Evolutionary conservation across 2,888 invertebrate species (phyloP).

Genomic region (Euzetes globulus): DNA sequence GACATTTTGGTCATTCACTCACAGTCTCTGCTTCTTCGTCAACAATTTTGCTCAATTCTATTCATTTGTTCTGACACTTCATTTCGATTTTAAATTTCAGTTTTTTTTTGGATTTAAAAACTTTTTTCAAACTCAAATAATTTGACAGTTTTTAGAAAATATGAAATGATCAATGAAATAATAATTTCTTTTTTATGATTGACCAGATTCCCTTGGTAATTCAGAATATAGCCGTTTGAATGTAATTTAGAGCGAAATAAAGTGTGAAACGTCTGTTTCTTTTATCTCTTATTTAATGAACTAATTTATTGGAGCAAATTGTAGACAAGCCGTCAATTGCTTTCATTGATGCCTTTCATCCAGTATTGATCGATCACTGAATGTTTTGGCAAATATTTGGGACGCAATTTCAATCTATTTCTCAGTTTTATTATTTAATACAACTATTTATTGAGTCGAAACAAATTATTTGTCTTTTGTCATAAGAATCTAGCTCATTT

Average conservation of each 20-base stretch:
- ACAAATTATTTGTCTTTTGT: not conserved
- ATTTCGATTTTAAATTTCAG: not conserved
- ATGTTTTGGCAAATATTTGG: not conserved
- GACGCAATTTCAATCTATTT: not conserved
- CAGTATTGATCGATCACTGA: not conserved
- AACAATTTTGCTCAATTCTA: not conserved
- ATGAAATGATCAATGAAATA: no score
- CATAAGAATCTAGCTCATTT: not conserved
- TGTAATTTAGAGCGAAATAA: not conserved
- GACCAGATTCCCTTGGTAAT: no score
- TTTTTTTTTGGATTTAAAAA: no score
- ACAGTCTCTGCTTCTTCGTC: not conserved
- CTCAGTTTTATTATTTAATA: not conserved
- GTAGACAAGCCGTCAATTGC: not conserved
- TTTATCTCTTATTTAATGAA: not conserved
- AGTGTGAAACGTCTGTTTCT: not conserved
- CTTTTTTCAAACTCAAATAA: no score
- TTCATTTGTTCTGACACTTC: not conserved
- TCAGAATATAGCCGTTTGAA: no score
- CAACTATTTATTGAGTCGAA: not conserved
- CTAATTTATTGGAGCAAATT: slow-evolving; percentile 1
- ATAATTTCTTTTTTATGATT: no score
- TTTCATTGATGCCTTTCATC: not conserved
- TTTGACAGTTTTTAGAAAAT: no score
- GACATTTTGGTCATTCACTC: no score